A percentile compares a stretch with the other conserved stretches of the same genome.
These are phyloP conservation scores for Priocnemis perturbator DNA, from an alignment of 2,888 invertebrate genomes.

Conservation along the genomic window DNA sequence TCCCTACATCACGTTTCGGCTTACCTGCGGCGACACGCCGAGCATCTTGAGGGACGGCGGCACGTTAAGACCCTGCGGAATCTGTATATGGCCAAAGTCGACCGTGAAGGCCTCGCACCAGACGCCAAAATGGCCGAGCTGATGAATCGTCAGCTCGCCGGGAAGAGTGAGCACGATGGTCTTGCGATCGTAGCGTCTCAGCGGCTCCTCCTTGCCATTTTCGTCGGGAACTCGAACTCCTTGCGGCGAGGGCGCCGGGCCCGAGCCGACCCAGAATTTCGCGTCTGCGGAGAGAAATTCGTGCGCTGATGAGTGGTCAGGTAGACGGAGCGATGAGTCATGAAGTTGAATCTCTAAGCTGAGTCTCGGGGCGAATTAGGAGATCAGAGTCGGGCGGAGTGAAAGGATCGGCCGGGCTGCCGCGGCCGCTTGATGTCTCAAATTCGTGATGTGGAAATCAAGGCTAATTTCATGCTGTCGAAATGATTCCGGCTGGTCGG, in stretches of 20 bases:
- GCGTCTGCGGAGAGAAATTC: constrained; percentile 80
- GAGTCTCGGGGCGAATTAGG: too few species aligned
- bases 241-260: constrained; percentile 86
- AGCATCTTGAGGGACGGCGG: constrained; percentile 95
- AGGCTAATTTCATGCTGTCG: too few species aligned
- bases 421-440: too few species aligned
- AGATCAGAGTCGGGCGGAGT: too few species aligned
- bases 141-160: constrained; percentile 91
- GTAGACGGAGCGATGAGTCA: too few species aligned
- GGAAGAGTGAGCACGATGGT: constrained; percentile 93
- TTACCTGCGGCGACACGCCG: constrained; percentile 95
- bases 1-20: constrained; percentile 54
- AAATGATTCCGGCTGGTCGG: too few species aligned
- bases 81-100: constrained; percentile 90
- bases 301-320: too few species aligned
- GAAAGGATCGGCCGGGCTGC: too few species aligned
- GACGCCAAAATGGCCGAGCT: constrained; percentile 93
- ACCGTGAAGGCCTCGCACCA: constrained; percentile 97
- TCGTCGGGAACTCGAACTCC: constrained; percentile 93
- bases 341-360: too few species aligned
- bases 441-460: too few species aligned
- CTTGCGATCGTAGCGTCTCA: constrained; percentile 89
- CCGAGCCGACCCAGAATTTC: constrained; percentile 94
- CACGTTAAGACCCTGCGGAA: constrained; percentile 86
- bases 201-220: constrained; percentile 88